Conservation (phyloP, 2,888 invertebrate species). For the Parnassius orleans region DNA sequence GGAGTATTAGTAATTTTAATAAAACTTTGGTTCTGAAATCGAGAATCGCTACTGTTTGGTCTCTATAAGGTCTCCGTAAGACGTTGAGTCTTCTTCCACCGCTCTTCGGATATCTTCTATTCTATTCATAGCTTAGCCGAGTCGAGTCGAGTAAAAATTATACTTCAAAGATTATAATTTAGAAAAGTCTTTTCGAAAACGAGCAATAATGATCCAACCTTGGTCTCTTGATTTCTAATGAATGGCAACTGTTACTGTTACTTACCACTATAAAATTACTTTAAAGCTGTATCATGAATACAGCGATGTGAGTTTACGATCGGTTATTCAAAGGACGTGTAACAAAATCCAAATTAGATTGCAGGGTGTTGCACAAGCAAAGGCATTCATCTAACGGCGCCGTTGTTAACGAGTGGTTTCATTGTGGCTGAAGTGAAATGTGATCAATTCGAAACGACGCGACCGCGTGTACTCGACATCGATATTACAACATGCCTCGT, state of each 20-base stretch:
- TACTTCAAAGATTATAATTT: too few species aligned
- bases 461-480: slow-evolving; percentile 24
- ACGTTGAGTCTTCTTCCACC: too few species aligned
- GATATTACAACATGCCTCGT: slow-evolving; percentile 23
- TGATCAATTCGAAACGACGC: slow-evolving; percentile 40
- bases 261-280: slow-evolving; percentile 22
- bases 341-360: slow-evolving; percentile 53
- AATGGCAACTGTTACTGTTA: slow-evolving; percentile 11
- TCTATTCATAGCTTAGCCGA: too few species aligned
- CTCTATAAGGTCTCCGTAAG: too few species aligned
- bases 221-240: slow-evolving; percentile 14
- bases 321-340: slow-evolving; percentile 41
- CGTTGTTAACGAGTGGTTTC: slow-evolving; percentile 46
- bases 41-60: too few species aligned
- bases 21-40: too few species aligned
- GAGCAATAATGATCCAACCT: neutral
- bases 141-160: too few species aligned
- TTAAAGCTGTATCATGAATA: slow-evolving; percentile 34
- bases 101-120: too few species aligned
- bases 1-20: too few species aligned
- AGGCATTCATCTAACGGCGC: slow-evolving; percentile 49
- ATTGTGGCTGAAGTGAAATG: slow-evolving; percentile 45
- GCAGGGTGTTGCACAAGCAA: slow-evolving; percentile 51
- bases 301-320: slow-evolving; percentile 52
- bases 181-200: too few species aligned